Evolutionary conservation across 1,140 invertebrate species (phyloP), one percentile per base, ranked within the genome.

Genomic region (Stegodyphus dumicola): DNA sequence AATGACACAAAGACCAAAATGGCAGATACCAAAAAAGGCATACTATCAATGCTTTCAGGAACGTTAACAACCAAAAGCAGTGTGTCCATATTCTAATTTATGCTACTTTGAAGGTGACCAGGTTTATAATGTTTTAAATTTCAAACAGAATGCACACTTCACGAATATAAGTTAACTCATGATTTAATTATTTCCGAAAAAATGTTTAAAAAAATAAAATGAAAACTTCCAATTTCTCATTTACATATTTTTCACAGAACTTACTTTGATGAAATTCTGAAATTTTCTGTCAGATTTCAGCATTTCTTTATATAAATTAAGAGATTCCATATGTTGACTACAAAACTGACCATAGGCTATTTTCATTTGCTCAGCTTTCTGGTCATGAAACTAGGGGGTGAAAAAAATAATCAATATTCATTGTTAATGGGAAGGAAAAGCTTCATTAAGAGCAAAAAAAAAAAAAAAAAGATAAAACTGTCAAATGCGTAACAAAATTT

Each of bases 321-420:
- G 90, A 53, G 92, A 91, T 81, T 93, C 92, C 84, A 91, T 91
- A 86, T 99, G 96, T 77, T 95, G 93, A 79, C 95, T 96, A 90
- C 97, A 98, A 90, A 98, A 99, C 88, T 96, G 95, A 7, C 96
- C 96, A 90, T 98, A 98, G 17, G 90, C 90, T 48, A 83, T 80
- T 80, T 90, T 91, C 90, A 92, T 90, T 86, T 89, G 87, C 18
- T 90, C 88, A 13, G 88, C 91, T 83, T 86, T 89, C 48, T 89
- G 87, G 52, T 89, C 90, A 69, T 88, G 86, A 88, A 91, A 92
- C 91, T 92, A 88, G 9, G 15, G 15, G 9, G 9, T 60, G 5
- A 9, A 60, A 15, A 60, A 60, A 60, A 60, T 10, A 60, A 60
- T 15, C 9, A 10, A 60, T 60, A 60, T 10, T 60, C 33, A 33